Evolutionary conservation across 2,113 vertebrate genomes (phyloP).

Genomic region (Nothoprocta perdicaria): DNA sequence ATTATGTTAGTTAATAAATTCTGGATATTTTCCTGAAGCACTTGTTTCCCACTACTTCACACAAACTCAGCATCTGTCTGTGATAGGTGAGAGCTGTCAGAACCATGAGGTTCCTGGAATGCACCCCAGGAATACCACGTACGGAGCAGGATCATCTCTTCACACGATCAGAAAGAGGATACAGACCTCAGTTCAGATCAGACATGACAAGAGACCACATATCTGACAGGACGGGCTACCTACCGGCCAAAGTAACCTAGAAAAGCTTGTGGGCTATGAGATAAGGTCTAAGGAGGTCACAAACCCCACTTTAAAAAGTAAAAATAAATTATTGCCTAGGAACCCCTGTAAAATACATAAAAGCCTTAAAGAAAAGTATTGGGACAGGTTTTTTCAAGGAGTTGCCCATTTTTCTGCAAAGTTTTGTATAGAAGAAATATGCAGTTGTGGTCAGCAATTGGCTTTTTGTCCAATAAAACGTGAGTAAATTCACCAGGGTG

Average conservation of each 20-base stretch:
- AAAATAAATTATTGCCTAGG: neutral
- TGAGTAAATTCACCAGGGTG: neutral
- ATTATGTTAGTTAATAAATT: neutral
- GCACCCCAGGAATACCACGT: constrained; percentile 33
- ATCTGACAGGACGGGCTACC: constrained; percentile 47
- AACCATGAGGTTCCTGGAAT: constrained; percentile 51
- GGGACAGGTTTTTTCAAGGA: neutral
- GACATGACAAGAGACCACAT: neutral
- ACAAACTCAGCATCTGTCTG: neutral
- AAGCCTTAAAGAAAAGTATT: neutral
- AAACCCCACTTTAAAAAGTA: neutral
- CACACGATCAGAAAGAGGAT: constrained; percentile 58
- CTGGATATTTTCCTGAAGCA: neutral
- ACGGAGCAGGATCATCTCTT: constrained; percentile 55
- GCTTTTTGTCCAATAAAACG: neutral
- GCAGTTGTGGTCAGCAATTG: neutral
- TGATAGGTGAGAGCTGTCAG: constrained; percentile 53
- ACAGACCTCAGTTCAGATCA: constrained; percentile 43
- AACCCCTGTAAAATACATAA: neutral
- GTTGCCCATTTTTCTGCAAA: neutral
- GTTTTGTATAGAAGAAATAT: neutral
- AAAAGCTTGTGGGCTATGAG: constrained; percentile 28
- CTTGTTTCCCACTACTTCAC: neutral
- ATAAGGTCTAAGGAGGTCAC: constrained; percentile 25
- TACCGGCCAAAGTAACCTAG: constrained; percentile 46